Conservation (phyloP, 1,140 invertebrate species). For the Lordiphosa collinella region DNA sequence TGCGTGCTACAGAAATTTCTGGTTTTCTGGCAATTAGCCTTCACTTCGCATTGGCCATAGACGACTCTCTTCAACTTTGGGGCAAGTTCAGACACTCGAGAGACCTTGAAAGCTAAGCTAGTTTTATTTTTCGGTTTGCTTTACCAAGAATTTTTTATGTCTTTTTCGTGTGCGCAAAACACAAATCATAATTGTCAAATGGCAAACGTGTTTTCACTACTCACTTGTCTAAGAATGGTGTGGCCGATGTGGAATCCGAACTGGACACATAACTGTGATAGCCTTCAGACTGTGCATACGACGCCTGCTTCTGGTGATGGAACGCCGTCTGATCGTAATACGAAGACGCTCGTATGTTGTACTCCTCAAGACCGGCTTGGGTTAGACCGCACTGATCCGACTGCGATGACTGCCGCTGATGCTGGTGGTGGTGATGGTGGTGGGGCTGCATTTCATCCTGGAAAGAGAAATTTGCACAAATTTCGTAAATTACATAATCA, state of each 20-base stretch:
- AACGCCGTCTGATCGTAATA: conserved; percentile 81
- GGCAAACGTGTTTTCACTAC: conserved; percentile 57
- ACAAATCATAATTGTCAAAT: conserved; percentile 65
- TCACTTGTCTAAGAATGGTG: conserved; percentile 88
- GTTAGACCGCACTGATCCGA: conserved; percentile 78
- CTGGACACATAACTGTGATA: conserved; percentile 91
- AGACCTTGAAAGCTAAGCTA: conserved; percentile 69
- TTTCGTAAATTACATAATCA: conserved; percentile 56
- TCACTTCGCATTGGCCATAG: conserved; percentile 25
- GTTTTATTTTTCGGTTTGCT: conserved; percentile 45
- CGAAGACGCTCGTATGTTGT: conserved; percentile 81
- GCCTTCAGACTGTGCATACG: conserved; percentile 90
- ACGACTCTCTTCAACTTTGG: conserved; percentile 29
- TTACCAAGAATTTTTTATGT: conserved; percentile 72
- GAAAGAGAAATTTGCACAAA: conserved; percentile 40
- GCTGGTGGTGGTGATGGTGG: conserved; percentile 14
- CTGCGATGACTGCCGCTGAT: conserved; percentile 22
- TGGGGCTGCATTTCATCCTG: conserved; percentile 47
- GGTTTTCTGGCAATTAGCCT: conserved; percentile 37
- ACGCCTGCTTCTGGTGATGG: conserved; percentile 87
- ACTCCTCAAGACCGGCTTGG: conserved; percentile 86
- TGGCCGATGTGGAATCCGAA: conserved; percentile 87
- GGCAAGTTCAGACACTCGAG: conserved; percentile 40
- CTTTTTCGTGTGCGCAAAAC: conserved; percentile 54
- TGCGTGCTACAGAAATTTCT: conserved; percentile 61